Evolutionary conservation across 2,113 vertebrate genomes (phyloP), one percentile per base, ranked within the genome.

Genomic region (Ploceus nigricollis): DNA sequence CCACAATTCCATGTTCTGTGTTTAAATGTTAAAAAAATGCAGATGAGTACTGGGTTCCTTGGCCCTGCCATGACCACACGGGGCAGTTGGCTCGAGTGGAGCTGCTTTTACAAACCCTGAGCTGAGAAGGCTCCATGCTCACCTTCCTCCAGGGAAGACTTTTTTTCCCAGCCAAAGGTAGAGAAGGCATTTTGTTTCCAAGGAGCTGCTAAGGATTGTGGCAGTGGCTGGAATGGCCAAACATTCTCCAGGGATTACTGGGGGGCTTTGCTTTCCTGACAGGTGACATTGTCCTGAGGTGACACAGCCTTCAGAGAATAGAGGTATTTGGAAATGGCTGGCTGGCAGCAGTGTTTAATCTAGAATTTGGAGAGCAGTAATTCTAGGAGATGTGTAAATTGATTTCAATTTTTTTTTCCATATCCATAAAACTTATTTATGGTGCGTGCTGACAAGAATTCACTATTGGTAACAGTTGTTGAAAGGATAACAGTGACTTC

Each of bases 181-280:
- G 56, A 39, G 63, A 35, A 66, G 39, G 42, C 21, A 22, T 80
- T 92, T 94, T 71, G 60, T 84, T 84, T 57, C 65, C 50, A 25
- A 64, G 56, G 64, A 72, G 63, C 80, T 80, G 79, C 89, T 81
- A 6, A 57, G 63, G 89, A n/a, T 61, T n/a, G 72, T 86, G 76
- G 20, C 31, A 2, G 17, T 15, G 69, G 5, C 6, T 9, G 78
- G 37, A 87, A 47, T 60, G 78, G 84, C 39, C 2, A 4, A 14
- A 65, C 56, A 18, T 87, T 88, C 70, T 13, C 28, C 6, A 6
- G 48, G 54, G 51, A 30, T 76, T 35, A 6, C 27, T 30, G 83
- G 35, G 50, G 42, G 24, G n/a, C 48, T n/a, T 50, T 20, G 11
- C 39, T 73, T 37, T 56, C 23, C 71, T 47, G 4, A 15, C 63